Conservation (phyloP, 1,140 invertebrate genomes). For the Drosophila elegans region DNA sequence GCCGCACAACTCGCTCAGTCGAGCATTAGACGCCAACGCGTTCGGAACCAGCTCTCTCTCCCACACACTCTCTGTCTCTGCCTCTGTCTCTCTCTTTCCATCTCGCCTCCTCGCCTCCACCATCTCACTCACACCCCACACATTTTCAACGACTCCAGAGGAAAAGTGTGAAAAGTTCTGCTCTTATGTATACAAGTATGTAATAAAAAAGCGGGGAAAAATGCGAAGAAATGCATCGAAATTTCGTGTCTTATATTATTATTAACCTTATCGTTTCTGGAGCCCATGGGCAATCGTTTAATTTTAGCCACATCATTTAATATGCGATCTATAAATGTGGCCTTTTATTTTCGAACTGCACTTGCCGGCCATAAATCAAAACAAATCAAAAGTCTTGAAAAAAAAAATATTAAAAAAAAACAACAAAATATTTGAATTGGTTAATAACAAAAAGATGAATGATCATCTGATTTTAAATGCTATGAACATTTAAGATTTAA, state of each 20-base stretch:
- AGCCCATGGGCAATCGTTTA: background rate
- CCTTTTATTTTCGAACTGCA: constrained; percentile 40
- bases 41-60: constrained; percentile 53
- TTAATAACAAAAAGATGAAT: no score
- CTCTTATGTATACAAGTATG: constrained; percentile 50
- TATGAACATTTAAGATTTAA: no score
- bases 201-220: constrained; percentile 29
- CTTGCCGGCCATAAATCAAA: constrained; percentile 63
- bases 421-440: background rate
- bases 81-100: background rate
- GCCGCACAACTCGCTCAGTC: constrained; percentile 62
- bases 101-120: background rate
- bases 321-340: constrained; percentile 50
- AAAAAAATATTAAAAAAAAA: background rate
- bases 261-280: background rate
- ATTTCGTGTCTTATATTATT: background rate
- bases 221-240: constrained; percentile 5
- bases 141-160: constrained; percentile 22
- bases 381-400: constrained; percentile 20
- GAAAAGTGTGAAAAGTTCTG: constrained; percentile 56
- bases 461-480: no score
- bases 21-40: constrained; percentile 77
- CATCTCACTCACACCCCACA: constrained; percentile 3
- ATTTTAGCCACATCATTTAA: constrained; percentile 3
- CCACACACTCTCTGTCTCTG: constrained; percentile 8